phyloP scores from a whole-genome alignment of 2,113 vertebrate species.

The Bubo bubo region DNA sequence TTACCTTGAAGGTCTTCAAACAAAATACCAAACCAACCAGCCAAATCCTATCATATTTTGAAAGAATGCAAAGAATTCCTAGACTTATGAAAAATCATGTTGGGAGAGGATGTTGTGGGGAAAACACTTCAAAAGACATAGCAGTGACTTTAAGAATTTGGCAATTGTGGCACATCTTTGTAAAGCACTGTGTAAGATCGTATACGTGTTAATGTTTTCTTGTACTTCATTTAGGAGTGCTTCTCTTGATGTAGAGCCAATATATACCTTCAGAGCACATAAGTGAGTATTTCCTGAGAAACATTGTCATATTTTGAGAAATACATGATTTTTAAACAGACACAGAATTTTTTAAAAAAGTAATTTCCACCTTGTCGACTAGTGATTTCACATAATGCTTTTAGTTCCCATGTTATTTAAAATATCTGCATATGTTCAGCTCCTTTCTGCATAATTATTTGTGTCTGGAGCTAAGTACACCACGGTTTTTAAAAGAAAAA shows the following conservation, averaged over 20 bases:
- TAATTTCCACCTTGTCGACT: not conserved
- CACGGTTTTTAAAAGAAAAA: not conserved
- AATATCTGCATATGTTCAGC: not conserved
- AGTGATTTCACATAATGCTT: not conserved
- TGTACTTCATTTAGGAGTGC: constrained; percentile 84
- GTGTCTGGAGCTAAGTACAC: not conserved
- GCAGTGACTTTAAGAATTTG: not conserved
- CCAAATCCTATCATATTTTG: not conserved
- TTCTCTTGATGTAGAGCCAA: constrained; percentile 96
- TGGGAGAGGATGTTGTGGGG: not conserved
- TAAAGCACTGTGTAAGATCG: not conserved
- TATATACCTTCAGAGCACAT: constrained; percentile 98
- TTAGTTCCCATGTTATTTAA: not conserved
- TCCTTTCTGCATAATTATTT: not conserved
- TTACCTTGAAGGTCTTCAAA: not conserved
- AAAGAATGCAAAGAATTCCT: not conserved
- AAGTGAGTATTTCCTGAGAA: constrained; percentile 79
- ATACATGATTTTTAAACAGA: not conserved
- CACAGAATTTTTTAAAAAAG: not conserved
- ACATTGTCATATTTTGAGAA: not conserved
- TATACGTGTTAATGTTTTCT: not conserved
- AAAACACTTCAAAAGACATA: not conserved
- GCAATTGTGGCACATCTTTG: not conserved
- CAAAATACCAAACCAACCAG: not conserved
- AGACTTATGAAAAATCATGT: not conserved